phyloP scores from a whole-genome alignment of 2,113 vertebrate genomes.

The Cebidichthys violaceus region DNA sequence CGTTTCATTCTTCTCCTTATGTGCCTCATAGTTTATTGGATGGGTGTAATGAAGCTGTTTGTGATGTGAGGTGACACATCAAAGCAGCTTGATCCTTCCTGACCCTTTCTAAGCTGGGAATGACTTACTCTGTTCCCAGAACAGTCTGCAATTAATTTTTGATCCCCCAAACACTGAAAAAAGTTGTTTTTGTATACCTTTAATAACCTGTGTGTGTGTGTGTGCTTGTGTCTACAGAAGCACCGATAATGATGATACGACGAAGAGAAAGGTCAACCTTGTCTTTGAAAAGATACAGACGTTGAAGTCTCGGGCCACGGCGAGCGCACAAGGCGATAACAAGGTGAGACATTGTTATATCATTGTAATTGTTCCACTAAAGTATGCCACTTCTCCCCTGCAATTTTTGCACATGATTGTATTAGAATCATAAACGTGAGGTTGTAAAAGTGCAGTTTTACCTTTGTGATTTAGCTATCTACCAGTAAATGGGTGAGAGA shows the following conservation, averaged over 20 bases:
- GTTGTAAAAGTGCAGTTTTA: neutral
- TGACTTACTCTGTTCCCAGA: slow-evolving; percentile 59
- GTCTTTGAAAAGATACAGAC: slow-evolving; percentile 99
- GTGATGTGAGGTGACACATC: slow-evolving; percentile 76
- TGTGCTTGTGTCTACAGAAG: slow-evolving; percentile 83
- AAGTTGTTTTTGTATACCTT: slow-evolving; percentile 13
- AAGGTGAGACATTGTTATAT: slow-evolving; percentile 75
- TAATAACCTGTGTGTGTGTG: slow-evolving; percentile 20
- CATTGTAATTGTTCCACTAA: slow-evolving; percentile 20
- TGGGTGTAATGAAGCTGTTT: slow-evolving; percentile 64
- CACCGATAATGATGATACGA: slow-evolving; percentile 92
- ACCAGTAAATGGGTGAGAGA: neutral
- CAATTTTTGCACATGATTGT: neutral
- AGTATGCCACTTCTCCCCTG: neutral
- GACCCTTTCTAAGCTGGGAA: slow-evolving; percentile 58
- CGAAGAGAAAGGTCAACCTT: slow-evolving; percentile 96
- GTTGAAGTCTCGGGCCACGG: slow-evolving; percentile 93
- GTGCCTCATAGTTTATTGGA: slow-evolving; percentile 38
- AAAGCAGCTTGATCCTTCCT: slow-evolving; percentile 70
- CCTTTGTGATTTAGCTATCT: neutral
- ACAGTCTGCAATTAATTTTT: slow-evolving; percentile 65
- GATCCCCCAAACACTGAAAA: slow-evolving; percentile 27
- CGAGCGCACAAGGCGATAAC: slow-evolving; percentile 81
- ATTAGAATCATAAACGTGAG: neutral
- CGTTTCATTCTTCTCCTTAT: slow-evolving; percentile 32